These are phyloP conservation scores for Hylomyscus alleni DNA, from an alignment of 2,797 vertebrate genomes.

Conservation along the genomic window DNA sequence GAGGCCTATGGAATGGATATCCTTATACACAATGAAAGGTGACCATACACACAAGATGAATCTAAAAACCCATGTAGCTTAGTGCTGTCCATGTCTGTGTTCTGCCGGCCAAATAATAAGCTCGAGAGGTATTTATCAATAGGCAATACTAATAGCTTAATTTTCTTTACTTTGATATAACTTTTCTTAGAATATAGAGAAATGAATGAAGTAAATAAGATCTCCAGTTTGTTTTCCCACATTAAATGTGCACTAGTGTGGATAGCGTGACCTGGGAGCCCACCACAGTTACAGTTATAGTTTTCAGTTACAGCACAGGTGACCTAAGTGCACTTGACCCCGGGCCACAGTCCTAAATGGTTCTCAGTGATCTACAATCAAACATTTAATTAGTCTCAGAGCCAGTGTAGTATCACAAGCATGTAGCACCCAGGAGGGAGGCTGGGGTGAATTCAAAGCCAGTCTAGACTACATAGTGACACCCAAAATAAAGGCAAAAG, in stretches of 20 bases:
- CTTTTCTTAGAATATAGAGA: constrained; percentile 29
- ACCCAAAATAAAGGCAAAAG: not conserved
- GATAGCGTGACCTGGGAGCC: not conserved
- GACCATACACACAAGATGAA: no score
- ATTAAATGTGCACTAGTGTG: not conserved
- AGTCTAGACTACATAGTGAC: not conserved
- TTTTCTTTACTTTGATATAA: not conserved
- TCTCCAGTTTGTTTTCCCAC: not conserved
- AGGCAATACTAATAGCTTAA: not conserved
- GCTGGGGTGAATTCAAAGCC: not conserved
- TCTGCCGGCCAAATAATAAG: not conserved
- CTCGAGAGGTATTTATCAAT: not conserved
- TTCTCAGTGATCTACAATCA: not conserved
- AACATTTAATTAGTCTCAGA: not conserved
- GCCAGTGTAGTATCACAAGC: not conserved
- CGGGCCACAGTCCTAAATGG: not conserved
- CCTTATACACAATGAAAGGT: not conserved
- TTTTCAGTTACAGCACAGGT: not conserved
- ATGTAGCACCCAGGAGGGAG: not conserved
- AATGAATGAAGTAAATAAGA: not conserved
- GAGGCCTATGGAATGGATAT: no score
- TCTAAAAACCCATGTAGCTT: not conserved
- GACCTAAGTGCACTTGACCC: not conserved
- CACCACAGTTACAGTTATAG: not conserved
- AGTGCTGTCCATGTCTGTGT: not conserved